A percentile compares a stretch with the other conserved stretches of the same genome.
phyloP scores from a whole-genome alignment of 2,797 vertebrate genomes.

The Trematomus bernacchii region DNA sequence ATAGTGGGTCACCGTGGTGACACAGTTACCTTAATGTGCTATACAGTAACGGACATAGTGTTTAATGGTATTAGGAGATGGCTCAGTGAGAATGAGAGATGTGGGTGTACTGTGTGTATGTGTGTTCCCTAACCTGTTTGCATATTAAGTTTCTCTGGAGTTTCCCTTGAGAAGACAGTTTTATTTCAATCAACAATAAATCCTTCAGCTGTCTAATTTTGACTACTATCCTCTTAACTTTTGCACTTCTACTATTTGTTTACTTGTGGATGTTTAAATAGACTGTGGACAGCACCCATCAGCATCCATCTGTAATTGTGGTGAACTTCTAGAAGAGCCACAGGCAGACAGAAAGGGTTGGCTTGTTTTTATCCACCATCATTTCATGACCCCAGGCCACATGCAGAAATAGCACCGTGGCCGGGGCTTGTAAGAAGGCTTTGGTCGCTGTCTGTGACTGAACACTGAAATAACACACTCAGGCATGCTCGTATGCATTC shows the following conservation, averaged over 20 bases:
- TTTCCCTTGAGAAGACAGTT: constrained; percentile 13
- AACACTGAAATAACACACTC: constrained; percentile 76
- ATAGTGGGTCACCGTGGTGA: constrained; percentile 84
- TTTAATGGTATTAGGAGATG: constrained; percentile 31
- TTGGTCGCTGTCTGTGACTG: constrained; percentile 72
- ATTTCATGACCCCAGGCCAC: constrained; percentile 78
- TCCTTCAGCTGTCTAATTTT: constrained; percentile 23
- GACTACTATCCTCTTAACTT: constrained; percentile 46
- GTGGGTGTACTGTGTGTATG: neutral
- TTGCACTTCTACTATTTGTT: constrained; percentile 68
- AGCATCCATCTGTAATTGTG: constrained; percentile 73
- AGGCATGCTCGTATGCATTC: constrained; percentile 56
- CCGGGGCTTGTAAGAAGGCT: constrained; percentile 66
- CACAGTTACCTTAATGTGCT: constrained; percentile 81
- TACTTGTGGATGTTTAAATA: constrained; percentile 66
- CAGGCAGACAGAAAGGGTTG: constrained; percentile 64
- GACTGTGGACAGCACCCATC: constrained; percentile 62
- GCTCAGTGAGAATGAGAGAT: constrained; percentile 8
- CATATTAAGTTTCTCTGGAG: neutral
- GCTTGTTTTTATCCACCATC: constrained; percentile 74
- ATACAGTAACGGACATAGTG: constrained; percentile 53
- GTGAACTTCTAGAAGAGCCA: constrained; percentile 60
- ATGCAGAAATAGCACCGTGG: constrained; percentile 78
- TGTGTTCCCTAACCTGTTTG: constrained; percentile 23
- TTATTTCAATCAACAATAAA: constrained; percentile 23